phyloP scores from a whole-genome alignment of 2,797 vertebrate species.

The Onychomys leucogaster region DNA sequence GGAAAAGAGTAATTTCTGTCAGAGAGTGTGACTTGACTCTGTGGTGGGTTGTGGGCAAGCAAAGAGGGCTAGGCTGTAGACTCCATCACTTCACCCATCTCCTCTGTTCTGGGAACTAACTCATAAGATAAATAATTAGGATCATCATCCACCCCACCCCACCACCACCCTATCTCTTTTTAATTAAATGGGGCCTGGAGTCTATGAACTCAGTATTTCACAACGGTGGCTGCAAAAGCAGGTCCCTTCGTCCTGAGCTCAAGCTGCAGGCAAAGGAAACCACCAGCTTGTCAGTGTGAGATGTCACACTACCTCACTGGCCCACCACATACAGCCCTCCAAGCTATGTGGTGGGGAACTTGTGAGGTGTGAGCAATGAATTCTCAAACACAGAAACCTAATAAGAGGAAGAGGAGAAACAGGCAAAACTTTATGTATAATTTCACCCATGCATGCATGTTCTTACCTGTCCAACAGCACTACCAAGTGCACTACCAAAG shows the following conservation, averaged over 20 bases:
- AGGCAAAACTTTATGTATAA: not conserved
- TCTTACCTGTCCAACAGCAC: not conserved
- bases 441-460: not conserved
- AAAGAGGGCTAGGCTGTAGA: not conserved
- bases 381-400: not conserved
- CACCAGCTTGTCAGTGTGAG: not conserved
- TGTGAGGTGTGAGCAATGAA: not conserved
- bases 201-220: not conserved
- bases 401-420: not conserved
- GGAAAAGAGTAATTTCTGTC: slow-evolving; percentile 53
- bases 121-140: not conserved
- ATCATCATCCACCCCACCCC: not conserved
- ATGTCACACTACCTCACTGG: not conserved
- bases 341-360: slow-evolving; percentile 21
- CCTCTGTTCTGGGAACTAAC: not conserved
- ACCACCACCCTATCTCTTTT: no score
- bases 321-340: not conserved
- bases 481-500: no score
- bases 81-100: no score
- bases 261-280: slow-evolving; percentile 54
- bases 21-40: not conserved
- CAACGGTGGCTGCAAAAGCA: not conserved
- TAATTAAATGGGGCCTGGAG: not conserved
- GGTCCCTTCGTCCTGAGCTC: not conserved
- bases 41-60: not conserved